Base-by-base conservation (phyloP, 2,797 vertebrate species). In the Esox lucius region DNA sequence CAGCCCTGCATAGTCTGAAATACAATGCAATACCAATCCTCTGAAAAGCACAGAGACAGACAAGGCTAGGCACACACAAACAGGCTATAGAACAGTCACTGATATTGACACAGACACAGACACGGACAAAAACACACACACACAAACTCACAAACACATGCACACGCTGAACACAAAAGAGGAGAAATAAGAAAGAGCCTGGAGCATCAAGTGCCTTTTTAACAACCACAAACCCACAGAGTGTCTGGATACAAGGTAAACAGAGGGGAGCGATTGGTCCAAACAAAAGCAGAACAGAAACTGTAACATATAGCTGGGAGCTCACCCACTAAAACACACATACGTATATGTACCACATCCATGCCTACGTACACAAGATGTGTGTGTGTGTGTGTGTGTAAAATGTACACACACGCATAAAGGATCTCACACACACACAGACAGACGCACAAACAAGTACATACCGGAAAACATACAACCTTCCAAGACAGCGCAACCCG, bases 221-320 rank as follows among this genome's bases (percentile, higher is more conserved):
- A 62, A 70, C 65, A 11, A 22, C 68, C 73, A 72, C 69, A 64
- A 28, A 72, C 24, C 68, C 59, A 17, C 61, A 76, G 49, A 71
- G 77, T 26, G 46, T 71, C 72, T 78, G 46, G 24, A 66, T 68
- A 74, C 68, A 72, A 74, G 72, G 72, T 72, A 74, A 65, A 78
- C 76, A 69, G 46, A 70, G n/a, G 70, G 42, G 61, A 74, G 77
- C 24, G 48, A 71, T 70, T 51, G 62, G 61, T 28, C 56, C 46
- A 74, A 78, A 74, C 61, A 78, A 68, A 71, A 78, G 68, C 61
- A 35, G 15, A 48, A 48, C 74, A 72, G 51, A 61, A 11, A 70
- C n/a, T 24, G 51, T 2, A 70, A n/a, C 67, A 74, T 48, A 71
- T 51, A 73, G 65, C 74, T 65, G 48, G 56, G 61, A 49, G 72